Evolutionary conservation across 2,797 vertebrate species (phyloP), one percentile per base, ranked within the genome.

Genomic region (Oreochromis mossambicus): DNA sequence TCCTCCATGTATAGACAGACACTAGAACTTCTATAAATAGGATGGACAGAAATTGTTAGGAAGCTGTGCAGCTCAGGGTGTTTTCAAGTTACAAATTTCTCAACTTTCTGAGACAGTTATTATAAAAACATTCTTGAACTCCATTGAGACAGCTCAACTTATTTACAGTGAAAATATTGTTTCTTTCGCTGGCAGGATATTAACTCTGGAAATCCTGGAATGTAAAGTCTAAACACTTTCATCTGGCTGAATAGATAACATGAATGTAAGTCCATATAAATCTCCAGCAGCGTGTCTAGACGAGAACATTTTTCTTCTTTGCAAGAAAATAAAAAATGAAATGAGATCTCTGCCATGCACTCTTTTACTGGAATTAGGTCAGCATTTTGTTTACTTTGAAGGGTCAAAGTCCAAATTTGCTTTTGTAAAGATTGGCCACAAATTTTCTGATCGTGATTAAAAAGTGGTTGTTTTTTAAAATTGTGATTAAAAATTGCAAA

Each of bases 191-290:
- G 73, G 68, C 78, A 52, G 86, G 84, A 91, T 63, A 83, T 66
- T 78, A 26, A 77, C 5, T 26, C 34, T 78, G 78, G 51, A 88
- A 88, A 86, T 87, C 84, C 84, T 89, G 85, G 89, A 92, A 87
- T 87, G 81, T 68, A 17, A 66, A 51, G 19, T 85, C 3, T 19
- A 78, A 83, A 54, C 84, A 86, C 8, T 5, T 15, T 41, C n/a
- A 32, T 77, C 77, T 48, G 55, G 32, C 34, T 48, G 5, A 87
- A 81, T 38, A 55, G 21, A 83, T 24, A 63, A 12, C 43, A 48
- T 32, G 21, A 34, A 24, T 4, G 17, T 8, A 61, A 41, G 3
- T 13, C 7, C 8, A 26, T n/a, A 12, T 4, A 36, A 54, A 54
- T 43, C 2, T 80, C 6, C 12, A 15, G 12, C n/a, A 52, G 3